Percentiles rank a stretch among this genome's conserved stretches.
Conservation (phyloP, 30 jellyfish, hydroid and myxozoan genomes). For the Morbakka virulenta region DNA sequence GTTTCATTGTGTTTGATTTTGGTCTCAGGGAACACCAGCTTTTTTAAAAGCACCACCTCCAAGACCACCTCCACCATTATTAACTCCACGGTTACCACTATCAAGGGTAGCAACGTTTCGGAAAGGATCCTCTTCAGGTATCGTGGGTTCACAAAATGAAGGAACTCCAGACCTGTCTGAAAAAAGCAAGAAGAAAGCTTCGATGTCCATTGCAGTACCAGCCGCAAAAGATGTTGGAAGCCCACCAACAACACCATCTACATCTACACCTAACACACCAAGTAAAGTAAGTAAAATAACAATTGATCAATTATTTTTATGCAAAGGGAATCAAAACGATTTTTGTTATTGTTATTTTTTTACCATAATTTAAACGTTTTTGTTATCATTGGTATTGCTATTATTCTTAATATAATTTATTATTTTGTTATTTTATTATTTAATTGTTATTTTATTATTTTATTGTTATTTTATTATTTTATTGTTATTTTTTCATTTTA, state of each 20-base stretch:
- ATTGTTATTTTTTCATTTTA: no score
- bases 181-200: slow-evolving; percentile 29
- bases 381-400: no score
- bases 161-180: slow-evolving; percentile 13
- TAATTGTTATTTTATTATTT: no score
- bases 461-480: no score
- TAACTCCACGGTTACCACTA: slow-evolving; percentile 25
- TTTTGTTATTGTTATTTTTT: no score
- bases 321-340: no score
- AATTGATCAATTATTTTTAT: no score
- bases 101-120: slow-evolving; percentile 18
- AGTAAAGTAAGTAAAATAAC: slow-evolving; percentile 59
- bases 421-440: no score
- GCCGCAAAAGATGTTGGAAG: slow-evolving; percentile 29
- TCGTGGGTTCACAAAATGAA: not conserved
- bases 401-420: no score
- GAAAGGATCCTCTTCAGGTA: not conserved
- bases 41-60: slow-evolving; percentile 80
- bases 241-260: slow-evolving; percentile 54
- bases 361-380: no score
- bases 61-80: slow-evolving; percentile 74
- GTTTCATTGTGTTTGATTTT: no score
- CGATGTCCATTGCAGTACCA: slow-evolving; percentile 12
- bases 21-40: slow-evolving; percentile 5
- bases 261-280: slow-evolving; percentile 23